phyloP scores from a whole-genome alignment of 2,888 invertebrate genomes.

The Dasysyrphus albostriatus region DNA sequence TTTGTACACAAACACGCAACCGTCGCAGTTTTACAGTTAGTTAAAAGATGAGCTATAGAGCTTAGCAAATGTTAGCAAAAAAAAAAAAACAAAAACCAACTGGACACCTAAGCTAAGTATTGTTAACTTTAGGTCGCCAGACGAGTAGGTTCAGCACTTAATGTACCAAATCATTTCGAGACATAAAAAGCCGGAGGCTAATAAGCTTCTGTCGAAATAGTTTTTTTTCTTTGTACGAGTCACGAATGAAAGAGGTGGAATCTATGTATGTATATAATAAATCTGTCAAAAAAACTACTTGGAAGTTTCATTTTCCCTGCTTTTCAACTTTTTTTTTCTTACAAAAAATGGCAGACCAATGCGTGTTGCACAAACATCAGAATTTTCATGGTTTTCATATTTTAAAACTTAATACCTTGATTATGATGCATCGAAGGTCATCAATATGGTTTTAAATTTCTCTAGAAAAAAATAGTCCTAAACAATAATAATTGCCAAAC shows the following conservation, averaged over 20 bases:
- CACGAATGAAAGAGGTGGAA: constrained; percentile 39
- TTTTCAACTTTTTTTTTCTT: constrained; percentile 29
- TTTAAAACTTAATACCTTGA: constrained; percentile 10
- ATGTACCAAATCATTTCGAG: background rate
- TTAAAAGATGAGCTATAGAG: constrained; percentile 17
- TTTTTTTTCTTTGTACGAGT: constrained; percentile 50
- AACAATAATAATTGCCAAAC: constrained; percentile 57
- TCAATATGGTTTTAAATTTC: constrained; percentile 55
- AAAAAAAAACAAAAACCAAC: background rate
- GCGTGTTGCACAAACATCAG: constrained; percentile 30
- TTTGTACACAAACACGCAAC: constrained; percentile 18
- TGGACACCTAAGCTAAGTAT: constrained; percentile 1
- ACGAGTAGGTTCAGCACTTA: background rate
- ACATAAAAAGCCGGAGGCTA: background rate
- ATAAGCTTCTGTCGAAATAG: constrained; percentile 26
- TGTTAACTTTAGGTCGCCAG: background rate
- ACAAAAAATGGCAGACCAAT: constrained; percentile 8
- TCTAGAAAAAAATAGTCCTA: background rate
- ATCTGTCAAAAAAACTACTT: constrained; percentile 38
- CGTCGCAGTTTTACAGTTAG: constrained; percentile 36
- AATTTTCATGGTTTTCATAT: constrained; percentile 19
- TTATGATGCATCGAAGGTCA: constrained; percentile 66
- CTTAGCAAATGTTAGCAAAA: background rate
- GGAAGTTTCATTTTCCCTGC: constrained; percentile 35
- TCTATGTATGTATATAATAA: constrained; percentile 19